A percentile compares a stretch with the other conserved stretches of the same genome.
Evolutionary conservation across 2,888 invertebrate genomes (phyloP).

Genomic region (Epistrophe grossulariae): DNA sequence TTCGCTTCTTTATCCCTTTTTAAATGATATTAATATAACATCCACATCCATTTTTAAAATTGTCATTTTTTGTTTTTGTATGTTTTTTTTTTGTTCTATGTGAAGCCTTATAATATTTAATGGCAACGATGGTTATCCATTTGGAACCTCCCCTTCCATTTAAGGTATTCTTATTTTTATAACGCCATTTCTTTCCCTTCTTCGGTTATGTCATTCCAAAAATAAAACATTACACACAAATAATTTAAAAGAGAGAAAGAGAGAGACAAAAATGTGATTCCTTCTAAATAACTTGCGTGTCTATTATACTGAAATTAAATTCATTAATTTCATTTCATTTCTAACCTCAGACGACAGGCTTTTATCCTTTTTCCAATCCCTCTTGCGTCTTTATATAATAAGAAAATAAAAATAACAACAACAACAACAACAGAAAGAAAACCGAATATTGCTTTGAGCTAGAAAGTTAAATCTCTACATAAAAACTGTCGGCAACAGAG

Average conservation of each 20-base stretch:
- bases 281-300: slow-evolving; percentile 43
- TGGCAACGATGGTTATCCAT: slow-evolving; percentile 10
- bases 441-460: slow-evolving; percentile 22
- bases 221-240: neutral
- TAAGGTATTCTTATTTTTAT: slow-evolving; percentile 10
- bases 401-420: neutral
- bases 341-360: slow-evolving; percentile 59
- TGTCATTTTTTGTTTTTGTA: neutral
- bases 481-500: slow-evolving; percentile 52
- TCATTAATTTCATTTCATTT: slow-evolving; percentile 71
- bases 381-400: neutral
- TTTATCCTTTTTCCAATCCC: neutral
- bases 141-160: neutral
- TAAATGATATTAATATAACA: slow-evolving; percentile 14
- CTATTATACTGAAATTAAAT: slow-evolving; percentile 70
- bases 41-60: slow-evolving; percentile 15
- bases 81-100: too few species aligned
- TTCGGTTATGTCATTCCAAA: neutral
- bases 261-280: neutral
- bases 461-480: slow-evolving; percentile 20
- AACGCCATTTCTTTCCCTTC: neutral
- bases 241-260: neutral
- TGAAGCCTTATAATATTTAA: slow-evolving; percentile 4
- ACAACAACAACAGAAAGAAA: neutral
- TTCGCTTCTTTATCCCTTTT: neutral